Percentiles rank a stretch among this genome's conserved stretches.
phyloP scores from a whole-genome alignment of 2,888 invertebrate species.

The Tetragonula carbonaria region DNA sequence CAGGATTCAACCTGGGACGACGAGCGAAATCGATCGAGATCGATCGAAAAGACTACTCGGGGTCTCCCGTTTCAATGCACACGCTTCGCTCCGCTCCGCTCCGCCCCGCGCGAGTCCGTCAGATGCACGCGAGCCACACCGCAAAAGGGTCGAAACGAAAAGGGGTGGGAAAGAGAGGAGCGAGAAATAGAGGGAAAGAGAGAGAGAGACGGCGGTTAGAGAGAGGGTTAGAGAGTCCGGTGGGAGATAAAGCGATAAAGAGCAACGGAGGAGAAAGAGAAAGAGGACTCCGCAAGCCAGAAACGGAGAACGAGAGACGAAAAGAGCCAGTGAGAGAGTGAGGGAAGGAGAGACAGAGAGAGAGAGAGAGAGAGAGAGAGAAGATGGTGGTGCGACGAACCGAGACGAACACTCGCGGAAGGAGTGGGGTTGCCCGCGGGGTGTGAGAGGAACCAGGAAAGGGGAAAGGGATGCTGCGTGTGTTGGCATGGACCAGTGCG shows the following conservation, averaged over 20 bases:
- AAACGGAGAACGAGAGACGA: slow-evolving; percentile 57
- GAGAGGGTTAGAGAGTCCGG: slow-evolving; percentile 69
- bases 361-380: slow-evolving; percentile 53
- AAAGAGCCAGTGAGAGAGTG: slow-evolving; percentile 44
- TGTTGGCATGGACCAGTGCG: slow-evolving; percentile 84
- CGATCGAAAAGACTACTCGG: slow-evolving; percentile 58
- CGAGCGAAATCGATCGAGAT: slow-evolving; percentile 57
- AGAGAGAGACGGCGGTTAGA: slow-evolving; percentile 52
- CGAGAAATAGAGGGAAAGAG: slow-evolving; percentile 34
- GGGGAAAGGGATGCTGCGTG: slow-evolving; percentile 83
- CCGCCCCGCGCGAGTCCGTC: slow-evolving; percentile 59
- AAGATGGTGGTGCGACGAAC: slow-evolving; percentile 55
- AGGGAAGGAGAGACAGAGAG: slow-evolving; percentile 61
- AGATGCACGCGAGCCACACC: slow-evolving; percentile 72
- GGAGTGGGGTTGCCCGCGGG: slow-evolving; percentile 73
- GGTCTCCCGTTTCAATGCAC: background rate
- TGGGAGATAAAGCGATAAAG: slow-evolving; percentile 76
- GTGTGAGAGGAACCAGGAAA: slow-evolving; percentile 75
- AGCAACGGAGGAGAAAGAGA: slow-evolving; percentile 64
- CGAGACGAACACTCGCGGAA: slow-evolving; percentile 68
- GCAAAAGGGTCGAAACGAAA: slow-evolving; percentile 73
- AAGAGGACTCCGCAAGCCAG: slow-evolving; percentile 46
- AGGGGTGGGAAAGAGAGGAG: slow-evolving; percentile 53
- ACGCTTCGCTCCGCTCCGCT: background rate
- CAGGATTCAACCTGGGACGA: slow-evolving; percentile 65